phyloP scores from a whole-genome alignment of 2,888 invertebrate species.

The Temnothorax rugatulus region DNA sequence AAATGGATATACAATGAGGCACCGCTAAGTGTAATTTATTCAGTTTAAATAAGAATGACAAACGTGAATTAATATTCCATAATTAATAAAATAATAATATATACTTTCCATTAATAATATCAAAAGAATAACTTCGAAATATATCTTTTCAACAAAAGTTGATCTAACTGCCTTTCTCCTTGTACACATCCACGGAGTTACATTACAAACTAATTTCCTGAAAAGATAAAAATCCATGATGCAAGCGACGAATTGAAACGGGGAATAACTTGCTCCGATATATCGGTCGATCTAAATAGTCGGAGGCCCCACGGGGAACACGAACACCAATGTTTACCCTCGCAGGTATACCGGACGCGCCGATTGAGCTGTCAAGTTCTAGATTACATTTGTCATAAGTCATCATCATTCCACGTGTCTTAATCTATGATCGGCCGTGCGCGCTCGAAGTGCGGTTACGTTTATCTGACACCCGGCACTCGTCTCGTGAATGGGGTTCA shows the following conservation, averaged over 20 bases:
- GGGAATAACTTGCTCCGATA: conserved; percentile 65
- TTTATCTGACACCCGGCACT: conserved; percentile 40
- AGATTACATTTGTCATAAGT: conserved; percentile 82
- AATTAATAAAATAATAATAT: background rate
- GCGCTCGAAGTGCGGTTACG: conserved; percentile 51
- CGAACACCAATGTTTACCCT: conserved; percentile 64
- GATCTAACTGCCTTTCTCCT: background rate
- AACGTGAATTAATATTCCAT: background rate
- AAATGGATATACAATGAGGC: background rate
- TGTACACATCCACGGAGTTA: background rate
- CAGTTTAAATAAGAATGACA: background rate
- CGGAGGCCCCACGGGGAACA: conserved; percentile 52
- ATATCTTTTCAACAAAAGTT: background rate
- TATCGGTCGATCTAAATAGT: conserved; percentile 58
- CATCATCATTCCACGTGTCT: conserved; percentile 69
- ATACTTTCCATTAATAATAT: background rate
- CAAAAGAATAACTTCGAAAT: conserved; percentile 20
- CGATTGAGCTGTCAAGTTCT: conserved; percentile 80
- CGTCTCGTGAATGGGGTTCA: conserved; percentile 52
- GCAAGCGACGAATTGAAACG: conserved; percentile 60
- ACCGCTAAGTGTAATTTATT: conserved; percentile 8
- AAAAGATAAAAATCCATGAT: conserved; percentile 32
- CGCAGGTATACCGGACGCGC: conserved; percentile 53
- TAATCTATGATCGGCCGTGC: conserved; percentile 71
- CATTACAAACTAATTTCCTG: conserved; percentile 25